Base-by-base conservation (phyloP, 2,888 invertebrate species). In the Sericinus montela region DNA sequence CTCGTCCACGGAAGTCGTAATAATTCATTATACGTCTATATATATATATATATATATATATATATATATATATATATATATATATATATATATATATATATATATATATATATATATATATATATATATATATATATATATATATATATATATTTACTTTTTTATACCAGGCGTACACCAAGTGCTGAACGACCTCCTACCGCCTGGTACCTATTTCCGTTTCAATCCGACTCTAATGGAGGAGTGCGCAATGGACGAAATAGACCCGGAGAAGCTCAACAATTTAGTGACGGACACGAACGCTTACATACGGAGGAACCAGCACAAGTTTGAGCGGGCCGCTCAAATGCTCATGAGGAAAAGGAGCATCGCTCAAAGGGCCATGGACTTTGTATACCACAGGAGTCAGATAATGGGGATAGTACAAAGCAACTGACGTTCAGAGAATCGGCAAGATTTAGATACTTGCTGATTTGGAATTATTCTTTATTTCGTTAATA, bases 171-270 rank as follows among this genome's bases (percentile, higher is more conserved):
- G 92, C 59, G 94, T 96, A 4, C 95, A 96, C 69, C 91, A 91
- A 41, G 91, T 94, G 63, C 69, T 96, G 57, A 93, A 92, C 67
- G 96, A 96, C 75, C 80, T 95, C 43, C 80, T 96, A 0, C 94
- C 94, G 0, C 89, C 91, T 0, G 90, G 92, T 34, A 89, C 91
- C 29, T 97, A 97, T 79, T 97, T 91, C 77, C 91, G 97, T 4
- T 94, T 97, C 77, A 98, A 97, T 83, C 97, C 97, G 0, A 96
- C 96, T 62, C 84, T 97, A 48, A 93, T 94, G 48, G 93, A 94
- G 69, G 92, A 94, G 73, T 89, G 95, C 48, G 90, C 91, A 10
- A 93, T 98, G 91, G 94, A 95, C 64, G 97, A 97, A 80, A 94
- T 93, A 30, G 83, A 93, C 56, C 91, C 93, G 0, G 91, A 91